Evolutionary conservation across 2,888 invertebrate genomes (phyloP), one percentile per base, ranked within the genome.

Genomic region (Drosophila neonasuta): DNA sequence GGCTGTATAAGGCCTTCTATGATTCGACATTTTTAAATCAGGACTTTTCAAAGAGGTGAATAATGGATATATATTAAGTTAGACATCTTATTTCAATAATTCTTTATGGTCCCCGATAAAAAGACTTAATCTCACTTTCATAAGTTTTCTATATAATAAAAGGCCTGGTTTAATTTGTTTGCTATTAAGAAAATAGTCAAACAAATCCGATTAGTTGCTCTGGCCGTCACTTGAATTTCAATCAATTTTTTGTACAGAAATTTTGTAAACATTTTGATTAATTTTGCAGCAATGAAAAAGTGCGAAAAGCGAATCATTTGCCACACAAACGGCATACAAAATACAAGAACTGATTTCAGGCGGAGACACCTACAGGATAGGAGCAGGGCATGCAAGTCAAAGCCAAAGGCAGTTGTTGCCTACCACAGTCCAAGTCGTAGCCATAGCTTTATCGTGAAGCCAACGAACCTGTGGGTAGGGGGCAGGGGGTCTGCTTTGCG

Each of bases 201-300:
- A 39, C 24, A 41, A 67, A 62, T 51, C 42, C 32, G 32, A 48
- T 45, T 49, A 54, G 11, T 5, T 44, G 32, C 29, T 13, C 46
- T n/a, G 32, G 13, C 30, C 20, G 13, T 6, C 41, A 1, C 30
- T 34, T 29, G 15, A 24, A 46, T 11, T 57, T 54, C 20, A 32
- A 74, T 59, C 46, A 58, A 74, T 51, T 64, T 63, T 70, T 79
- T 68, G 44, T 65, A 67, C 75, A 84, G 87, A 79, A 84, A 86
- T 89, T 80, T 87, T 63, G 67, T 72, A 76, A 77, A 83, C 76
- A 82, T 82, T 87, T 87, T 88, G 84, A 88, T 88, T 87, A 86
- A 83, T 87, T 81, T 83, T 63, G 65, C 54, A 51, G 71, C 68
- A 68, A 55, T 60, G 62, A 71, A 71, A 73, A 80, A 74, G 79